phyloP scores from a whole-genome alignment of 2,888 invertebrate species.

The Cinara cedri region DNA sequence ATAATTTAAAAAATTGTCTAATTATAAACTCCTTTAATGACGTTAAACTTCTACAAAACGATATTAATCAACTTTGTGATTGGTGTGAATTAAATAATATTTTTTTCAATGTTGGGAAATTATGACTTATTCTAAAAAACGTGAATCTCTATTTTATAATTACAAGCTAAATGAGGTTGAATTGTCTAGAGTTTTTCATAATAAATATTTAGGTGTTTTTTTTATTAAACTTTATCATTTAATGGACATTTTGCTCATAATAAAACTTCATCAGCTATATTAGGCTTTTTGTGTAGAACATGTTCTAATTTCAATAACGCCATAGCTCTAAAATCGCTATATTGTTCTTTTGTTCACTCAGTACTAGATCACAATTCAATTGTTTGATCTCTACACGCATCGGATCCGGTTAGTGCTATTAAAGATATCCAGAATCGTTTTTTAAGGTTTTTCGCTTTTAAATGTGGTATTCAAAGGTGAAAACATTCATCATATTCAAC shows the following conservation, averaged over 20 bases:
- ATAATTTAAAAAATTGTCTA: too few relatives aligned
- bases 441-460: neutral
- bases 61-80: too few relatives aligned
- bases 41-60: too few relatives aligned
- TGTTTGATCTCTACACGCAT: neutral
- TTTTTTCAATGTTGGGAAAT: too few relatives aligned
- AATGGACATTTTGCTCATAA: neutral
- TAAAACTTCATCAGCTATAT: neutral
- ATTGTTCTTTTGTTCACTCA: neutral
- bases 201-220: neutral
- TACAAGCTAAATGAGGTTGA: too few relatives aligned
- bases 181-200: neutral
- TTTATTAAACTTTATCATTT: neutral
- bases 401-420: neutral
- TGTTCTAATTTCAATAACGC: neutral
- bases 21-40: too few relatives aligned
- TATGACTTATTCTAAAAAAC: too few relatives aligned
- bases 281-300: neutral
- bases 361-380: neutral
- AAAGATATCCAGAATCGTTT: neutral
- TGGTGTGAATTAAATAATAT: too few relatives aligned
- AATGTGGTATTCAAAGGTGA: neutral
- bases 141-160: too few relatives aligned
- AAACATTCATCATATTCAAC: neutral
- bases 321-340: neutral